Conservation (phyloP, 2,113 vertebrate genomes). For the Epinephelus fuscoguttatus region DNA sequence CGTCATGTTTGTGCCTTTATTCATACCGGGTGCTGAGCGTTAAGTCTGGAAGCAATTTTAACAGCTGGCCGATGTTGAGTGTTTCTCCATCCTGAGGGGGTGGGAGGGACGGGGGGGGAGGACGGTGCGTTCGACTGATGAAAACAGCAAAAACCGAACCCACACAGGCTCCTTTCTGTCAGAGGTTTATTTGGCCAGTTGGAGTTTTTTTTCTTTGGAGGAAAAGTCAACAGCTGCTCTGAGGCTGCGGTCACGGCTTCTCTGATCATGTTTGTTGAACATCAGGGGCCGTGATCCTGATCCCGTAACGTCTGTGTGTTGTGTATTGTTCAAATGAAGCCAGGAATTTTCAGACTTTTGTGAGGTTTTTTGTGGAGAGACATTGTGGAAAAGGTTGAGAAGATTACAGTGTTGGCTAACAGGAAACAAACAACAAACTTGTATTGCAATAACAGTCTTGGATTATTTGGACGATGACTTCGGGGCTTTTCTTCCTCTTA, state of each 20-base stretch:
- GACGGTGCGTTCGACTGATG: slow-evolving; percentile 34
- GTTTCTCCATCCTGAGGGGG: slow-evolving; percentile 36
- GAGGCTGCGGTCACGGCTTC: slow-evolving; percentile 42
- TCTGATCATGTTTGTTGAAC: slow-evolving; percentile 56
- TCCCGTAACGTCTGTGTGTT: slow-evolving; percentile 8
- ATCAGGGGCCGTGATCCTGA: neutral
- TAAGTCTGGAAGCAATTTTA: slow-evolving; percentile 73
- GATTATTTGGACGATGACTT: slow-evolving; percentile 26
- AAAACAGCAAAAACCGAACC: slow-evolving; percentile 58
- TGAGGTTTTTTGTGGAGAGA: slow-evolving; percentile 30
- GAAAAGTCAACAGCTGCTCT: slow-evolving; percentile 55
- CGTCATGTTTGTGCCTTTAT: slow-evolving; percentile 54
- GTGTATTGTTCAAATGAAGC: slow-evolving; percentile 39
- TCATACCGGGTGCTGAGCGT: slow-evolving; percentile 41
- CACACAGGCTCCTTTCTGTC: slow-evolving; percentile 48
- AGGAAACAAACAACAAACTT: slow-evolving; percentile 45
- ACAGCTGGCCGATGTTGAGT: slow-evolving; percentile 60
- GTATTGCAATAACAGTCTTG: slow-evolving; percentile 51
- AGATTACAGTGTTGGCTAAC: slow-evolving; percentile 23
- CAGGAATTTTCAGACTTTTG: slow-evolving; percentile 32
- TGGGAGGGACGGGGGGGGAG: too few species aligned
- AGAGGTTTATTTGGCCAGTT: slow-evolving; percentile 45
- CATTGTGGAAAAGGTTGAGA: slow-evolving; percentile 14
- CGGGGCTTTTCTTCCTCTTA: slow-evolving; percentile 3
- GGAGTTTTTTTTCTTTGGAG: slow-evolving; percentile 26